These are phyloP conservation scores for Neotoma lepida DNA, from an alignment of 2,113 vertebrate genomes.

Conservation along the genomic window DNA sequence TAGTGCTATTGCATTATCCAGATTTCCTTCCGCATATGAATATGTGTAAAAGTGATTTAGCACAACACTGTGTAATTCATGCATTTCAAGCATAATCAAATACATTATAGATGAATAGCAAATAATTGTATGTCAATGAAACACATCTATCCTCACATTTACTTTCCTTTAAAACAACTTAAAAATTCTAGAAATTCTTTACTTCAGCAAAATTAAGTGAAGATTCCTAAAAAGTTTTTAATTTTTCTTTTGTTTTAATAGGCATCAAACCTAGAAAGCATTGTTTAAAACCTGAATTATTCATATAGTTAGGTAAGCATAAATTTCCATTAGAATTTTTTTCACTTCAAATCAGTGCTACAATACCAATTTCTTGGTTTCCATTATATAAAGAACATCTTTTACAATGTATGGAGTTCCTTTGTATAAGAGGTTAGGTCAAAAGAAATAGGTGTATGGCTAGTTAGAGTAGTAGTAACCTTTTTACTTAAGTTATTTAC, in stretches of 20 bases:
- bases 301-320: not conserved
- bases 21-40: not conserved
- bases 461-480: not conserved
- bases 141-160: not conserved
- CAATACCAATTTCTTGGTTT: not conserved
- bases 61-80: not conserved
- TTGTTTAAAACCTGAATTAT: not conserved
- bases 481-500: not conserved
- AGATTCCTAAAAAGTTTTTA: not conserved
- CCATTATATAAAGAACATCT: not conserved
- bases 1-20: not conserved
- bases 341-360: not conserved
- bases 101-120: not conserved
- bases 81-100: not conserved
- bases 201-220: not conserved
- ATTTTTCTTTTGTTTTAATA: not conserved
- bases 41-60: not conserved
- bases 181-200: not conserved
- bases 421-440: not conserved
- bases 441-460: not conserved
- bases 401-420: not conserved
- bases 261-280: not conserved
- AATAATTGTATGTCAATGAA: not conserved
- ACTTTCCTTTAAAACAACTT: not conserved
- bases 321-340: not conserved